A percentile compares a stretch with the other conserved stretches of the same genome.
phyloP scores from a whole-genome alignment of 2,888 invertebrate species.

The Phoenoteleia sp. region DNA sequence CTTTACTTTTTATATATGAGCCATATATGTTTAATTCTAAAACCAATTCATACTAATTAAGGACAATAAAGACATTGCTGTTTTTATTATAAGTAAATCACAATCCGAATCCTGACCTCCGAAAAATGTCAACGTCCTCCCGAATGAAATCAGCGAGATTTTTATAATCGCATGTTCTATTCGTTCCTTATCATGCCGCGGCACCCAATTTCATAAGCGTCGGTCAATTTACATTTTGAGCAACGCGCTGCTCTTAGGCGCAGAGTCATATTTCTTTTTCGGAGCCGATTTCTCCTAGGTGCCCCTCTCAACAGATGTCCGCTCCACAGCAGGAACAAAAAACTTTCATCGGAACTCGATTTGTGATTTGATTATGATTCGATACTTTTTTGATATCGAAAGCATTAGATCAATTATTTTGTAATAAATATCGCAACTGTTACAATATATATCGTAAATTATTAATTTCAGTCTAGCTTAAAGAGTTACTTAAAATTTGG shows the following conservation, averaged over 20 bases:
- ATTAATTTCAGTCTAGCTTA: no score
- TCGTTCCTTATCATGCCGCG: constrained; percentile 38
- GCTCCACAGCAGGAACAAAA: constrained; percentile 41
- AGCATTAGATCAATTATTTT: no score
- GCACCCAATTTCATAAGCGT: constrained; percentile 64
- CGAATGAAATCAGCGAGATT: constrained; percentile 31
- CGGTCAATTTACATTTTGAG: constrained; percentile 53
- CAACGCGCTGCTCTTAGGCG: constrained; percentile 46
- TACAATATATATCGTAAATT: no score
- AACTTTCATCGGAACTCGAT: constrained; percentile 48
- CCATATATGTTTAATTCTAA: no score
- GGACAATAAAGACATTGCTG: no score
- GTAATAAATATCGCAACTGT: no score
- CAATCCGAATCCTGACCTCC: constrained; percentile 36
- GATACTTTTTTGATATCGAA: no score
- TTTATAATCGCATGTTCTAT: constrained; percentile 23
- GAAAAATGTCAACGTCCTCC: constrained; percentile 47
- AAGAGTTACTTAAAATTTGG: no score
- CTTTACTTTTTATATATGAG: no score
- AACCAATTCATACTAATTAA: no score
- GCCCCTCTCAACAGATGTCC: constrained; percentile 40
- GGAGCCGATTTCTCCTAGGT: constrained; percentile 59
- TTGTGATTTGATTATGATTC: constrained; percentile 29
- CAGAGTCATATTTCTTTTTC: constrained; percentile 61
- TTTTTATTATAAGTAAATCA: no score